These are phyloP conservation scores for Enteromius argenteus DNA, from an alignment of 2,797 vertebrate genomes.

Conservation along the genomic window DNA sequence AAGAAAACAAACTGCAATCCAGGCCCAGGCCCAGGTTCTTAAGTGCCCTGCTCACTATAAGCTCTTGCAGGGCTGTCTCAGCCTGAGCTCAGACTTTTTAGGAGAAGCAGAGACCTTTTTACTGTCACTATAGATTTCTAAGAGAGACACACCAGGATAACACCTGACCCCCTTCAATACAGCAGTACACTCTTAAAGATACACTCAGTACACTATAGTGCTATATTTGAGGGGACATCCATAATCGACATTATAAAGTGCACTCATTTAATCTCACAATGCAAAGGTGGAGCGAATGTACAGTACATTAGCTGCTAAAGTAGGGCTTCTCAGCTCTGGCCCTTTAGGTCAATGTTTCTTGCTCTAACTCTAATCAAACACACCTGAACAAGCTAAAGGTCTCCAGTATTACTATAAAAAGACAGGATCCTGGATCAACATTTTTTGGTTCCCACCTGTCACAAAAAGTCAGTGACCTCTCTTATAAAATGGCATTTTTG, in stretches of 20 bases:
- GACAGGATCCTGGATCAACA: no score
- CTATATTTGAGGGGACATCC: neutral
- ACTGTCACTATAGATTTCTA: constrained; percentile 21
- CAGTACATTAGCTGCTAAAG: neutral
- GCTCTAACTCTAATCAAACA: neutral
- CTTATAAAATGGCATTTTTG: neutral
- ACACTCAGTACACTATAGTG: neutral
- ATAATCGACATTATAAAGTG: neutral
- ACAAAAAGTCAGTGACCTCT: neutral
- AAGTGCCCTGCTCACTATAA: constrained; percentile 1
- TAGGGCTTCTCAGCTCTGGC: neutral
- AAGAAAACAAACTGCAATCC: constrained; percentile 13
- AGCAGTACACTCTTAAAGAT: neutral
- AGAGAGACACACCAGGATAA: neutral
- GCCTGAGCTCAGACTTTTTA: constrained; percentile 3
- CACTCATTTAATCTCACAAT: constrained; percentile 5
- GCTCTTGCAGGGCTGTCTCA: neutral
- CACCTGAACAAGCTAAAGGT: neutral
- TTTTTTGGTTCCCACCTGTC: neutral
- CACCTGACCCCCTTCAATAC: constrained; percentile 15
- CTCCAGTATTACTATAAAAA: neutral
- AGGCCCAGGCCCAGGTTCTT: constrained; percentile 9
- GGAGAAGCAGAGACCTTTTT: neutral
- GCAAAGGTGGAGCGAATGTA: neutral
- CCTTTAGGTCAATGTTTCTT: neutral